Conservation (phyloP, 2,113 vertebrate genomes). For the Danio rerio region DNA sequence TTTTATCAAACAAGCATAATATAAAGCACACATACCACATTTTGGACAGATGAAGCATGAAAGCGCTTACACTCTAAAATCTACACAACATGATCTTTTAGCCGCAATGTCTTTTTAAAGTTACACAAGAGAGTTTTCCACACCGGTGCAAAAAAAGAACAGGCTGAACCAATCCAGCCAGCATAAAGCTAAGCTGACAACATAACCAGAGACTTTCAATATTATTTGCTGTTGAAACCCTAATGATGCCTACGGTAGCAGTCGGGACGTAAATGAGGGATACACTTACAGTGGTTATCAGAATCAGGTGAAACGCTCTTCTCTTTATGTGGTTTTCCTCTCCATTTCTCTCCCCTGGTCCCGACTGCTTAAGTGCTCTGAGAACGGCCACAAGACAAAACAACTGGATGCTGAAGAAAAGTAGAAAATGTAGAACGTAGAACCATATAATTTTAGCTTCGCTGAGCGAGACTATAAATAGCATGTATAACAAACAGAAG, state of each 20-base stretch:
- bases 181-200: neutral
- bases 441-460: neutral
- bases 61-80: no score
- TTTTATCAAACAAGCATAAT: no score
- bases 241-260: neutral
- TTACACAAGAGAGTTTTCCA: neutral
- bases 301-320: neutral
- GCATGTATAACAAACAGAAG: no score
- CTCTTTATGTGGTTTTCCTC: neutral
- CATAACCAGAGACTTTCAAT: neutral
- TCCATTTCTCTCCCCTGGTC: neutral
- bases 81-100: no score
- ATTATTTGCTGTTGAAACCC: neutral
- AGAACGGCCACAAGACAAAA: neutral
- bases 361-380: neutral
- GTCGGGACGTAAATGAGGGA: neutral
- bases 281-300: neutral
- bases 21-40: no score
- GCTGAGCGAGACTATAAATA: no score
- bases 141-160: slow-evolving; percentile 5
- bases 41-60: no score
- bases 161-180: slow-evolving; percentile 16
- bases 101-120: neutral
- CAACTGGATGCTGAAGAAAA: neutral
- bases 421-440: neutral